These are phyloP conservation scores for Enoplosus armatus DNA, from an alignment of 2,797 vertebrate species.

Conservation along the genomic window DNA sequence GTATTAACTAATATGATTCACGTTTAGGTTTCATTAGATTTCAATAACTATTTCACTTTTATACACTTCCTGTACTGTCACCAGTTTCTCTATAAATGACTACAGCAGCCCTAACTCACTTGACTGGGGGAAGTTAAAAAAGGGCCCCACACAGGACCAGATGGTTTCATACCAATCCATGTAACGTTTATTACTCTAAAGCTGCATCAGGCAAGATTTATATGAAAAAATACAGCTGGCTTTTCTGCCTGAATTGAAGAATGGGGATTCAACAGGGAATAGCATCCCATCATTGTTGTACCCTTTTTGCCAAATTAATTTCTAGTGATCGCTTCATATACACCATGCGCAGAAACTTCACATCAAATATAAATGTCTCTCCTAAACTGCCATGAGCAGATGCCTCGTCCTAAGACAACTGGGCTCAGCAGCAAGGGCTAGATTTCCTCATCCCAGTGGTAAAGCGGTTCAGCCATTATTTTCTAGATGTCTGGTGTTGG, in stretches of 20 bases:
- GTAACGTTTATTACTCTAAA: conserved; percentile 45
- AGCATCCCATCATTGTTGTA: not conserved
- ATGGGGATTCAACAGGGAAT: not conserved
- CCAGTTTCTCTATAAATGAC: not conserved
- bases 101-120: conserved; percentile 9
- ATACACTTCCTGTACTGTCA: not conserved
- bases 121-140: conserved; percentile 13
- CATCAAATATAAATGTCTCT: conserved; percentile 8
- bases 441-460: conserved; percentile 60
- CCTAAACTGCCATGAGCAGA: conserved; percentile 31
- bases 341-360: conserved; percentile 9
- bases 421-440: conserved; percentile 20
- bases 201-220: conserved; percentile 38
- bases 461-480: conserved; percentile 65
- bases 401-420: conserved; percentile 35
- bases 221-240: conserved; percentile 32
- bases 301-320: not conserved
- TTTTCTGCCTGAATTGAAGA: conserved; percentile 25
- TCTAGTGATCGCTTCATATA: conserved; percentile 4
- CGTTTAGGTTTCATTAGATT: not conserved
- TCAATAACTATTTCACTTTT: not conserved
- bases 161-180: conserved; percentile 46
- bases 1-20: conserved; percentile 10
- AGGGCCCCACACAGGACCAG: conserved; percentile 42
- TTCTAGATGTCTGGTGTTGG: conserved; percentile 64